Percentiles rank a stretch among this genome's conserved stretches.
Evolutionary conservation across 1,140 invertebrate species (phyloP).

Genomic region (roundworm (Caenorhabditis elegans)): DNA sequence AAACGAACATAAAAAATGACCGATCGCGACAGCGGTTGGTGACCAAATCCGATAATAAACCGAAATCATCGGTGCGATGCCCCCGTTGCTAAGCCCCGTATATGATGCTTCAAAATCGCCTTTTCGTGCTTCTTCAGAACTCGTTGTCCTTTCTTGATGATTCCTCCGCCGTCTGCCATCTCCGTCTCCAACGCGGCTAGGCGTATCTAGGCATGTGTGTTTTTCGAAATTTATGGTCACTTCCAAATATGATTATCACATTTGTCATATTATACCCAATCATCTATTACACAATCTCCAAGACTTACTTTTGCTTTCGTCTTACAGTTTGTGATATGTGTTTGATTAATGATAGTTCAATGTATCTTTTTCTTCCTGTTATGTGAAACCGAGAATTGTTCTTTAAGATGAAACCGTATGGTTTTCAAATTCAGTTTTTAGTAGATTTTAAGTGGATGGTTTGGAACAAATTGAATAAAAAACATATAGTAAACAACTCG

Average conservation of each 20-base stretch:
- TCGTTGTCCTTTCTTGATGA: not conserved
- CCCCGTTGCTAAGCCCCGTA: not conserved
- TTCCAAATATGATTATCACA: constrained; percentile 29
- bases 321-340: not conserved
- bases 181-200: not conserved
- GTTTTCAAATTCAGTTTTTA: too few relatives aligned
- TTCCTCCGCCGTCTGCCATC: not conserved
- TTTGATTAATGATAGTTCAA: not conserved
- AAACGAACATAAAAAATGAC: constrained; percentile 6
- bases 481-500: too few relatives aligned
- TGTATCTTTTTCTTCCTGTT: not conserved
- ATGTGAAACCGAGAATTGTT: not conserved
- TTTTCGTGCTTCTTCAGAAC: constrained; percentile 23
- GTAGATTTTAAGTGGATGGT: too few relatives aligned
- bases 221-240: constrained; percentile 1
- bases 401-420: too few relatives aligned
- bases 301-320: constrained; percentile 20
- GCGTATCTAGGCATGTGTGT: not conserved
- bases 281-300: not conserved
- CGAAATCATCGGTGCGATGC: constrained; percentile 26
- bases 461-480: too few relatives aligned
- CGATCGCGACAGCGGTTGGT: not conserved
- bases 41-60: constrained; percentile 31
- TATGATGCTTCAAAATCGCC: constrained; percentile 24
- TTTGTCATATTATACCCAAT: constrained; percentile 12